These are phyloP conservation scores for Liposcelis brunnea DNA, from an alignment of 2,888 invertebrate species.

Conservation along the genomic window DNA sequence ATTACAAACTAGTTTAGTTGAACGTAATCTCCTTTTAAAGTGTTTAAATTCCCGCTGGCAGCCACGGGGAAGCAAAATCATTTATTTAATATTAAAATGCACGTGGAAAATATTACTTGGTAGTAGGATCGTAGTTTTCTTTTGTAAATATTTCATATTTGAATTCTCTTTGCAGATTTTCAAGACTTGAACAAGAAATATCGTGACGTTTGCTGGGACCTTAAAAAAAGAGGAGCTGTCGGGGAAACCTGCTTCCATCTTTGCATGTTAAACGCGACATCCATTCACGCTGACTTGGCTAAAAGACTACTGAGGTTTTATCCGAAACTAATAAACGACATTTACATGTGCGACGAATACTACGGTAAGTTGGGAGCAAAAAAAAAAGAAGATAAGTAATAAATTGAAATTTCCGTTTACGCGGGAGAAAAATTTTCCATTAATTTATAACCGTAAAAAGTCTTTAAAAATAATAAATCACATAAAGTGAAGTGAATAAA, in stretches of 20 bases:
- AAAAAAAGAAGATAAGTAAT: background rate
- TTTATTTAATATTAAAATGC: too few relatives aligned
- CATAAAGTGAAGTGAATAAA: background rate
- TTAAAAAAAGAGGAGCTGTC: conserved; percentile 84
- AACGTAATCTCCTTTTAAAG: too few relatives aligned
- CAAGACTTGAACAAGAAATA: conserved; percentile 30
- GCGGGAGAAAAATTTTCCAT: too few relatives aligned
- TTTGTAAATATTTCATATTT: too few relatives aligned
- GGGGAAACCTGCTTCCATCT: conserved; percentile 90
- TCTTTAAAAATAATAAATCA: conserved; percentile 2
- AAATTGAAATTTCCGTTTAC: too few relatives aligned
- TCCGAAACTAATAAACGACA: conserved; percentile 90
- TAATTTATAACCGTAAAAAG: too few relatives aligned
- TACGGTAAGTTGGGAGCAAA: conserved; percentile 46
- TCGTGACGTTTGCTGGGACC: conserved; percentile 78
- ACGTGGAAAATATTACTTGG: too few relatives aligned
- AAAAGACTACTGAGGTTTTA: conserved; percentile 80
- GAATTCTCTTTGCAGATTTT: background rate
- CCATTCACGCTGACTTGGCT: conserved; percentile 81
- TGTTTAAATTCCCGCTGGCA: too few relatives aligned
- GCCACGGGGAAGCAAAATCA: too few relatives aligned
- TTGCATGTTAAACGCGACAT: conserved; percentile 80
- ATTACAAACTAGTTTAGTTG: too few relatives aligned
- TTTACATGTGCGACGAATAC: conserved; percentile 92
- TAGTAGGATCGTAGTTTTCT: too few relatives aligned